Conservation (phyloP, 2,113 vertebrate genomes). For the Zingel zingel region DNA sequence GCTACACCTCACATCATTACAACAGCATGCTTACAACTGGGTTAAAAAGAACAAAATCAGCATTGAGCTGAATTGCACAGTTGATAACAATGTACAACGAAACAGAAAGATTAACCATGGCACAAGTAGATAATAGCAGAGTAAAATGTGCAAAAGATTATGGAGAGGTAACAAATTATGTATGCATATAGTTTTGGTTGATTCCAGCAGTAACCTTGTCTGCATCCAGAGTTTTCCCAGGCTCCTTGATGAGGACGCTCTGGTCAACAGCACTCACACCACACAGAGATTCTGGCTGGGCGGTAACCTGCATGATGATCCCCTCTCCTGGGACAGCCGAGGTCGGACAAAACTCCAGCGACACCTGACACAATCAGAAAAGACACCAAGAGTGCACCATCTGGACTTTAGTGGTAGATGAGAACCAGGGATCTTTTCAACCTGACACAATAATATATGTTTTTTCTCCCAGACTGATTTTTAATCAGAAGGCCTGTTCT, state of each 20-base stretch:
- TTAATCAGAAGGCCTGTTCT: too few species aligned
- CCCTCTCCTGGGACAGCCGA: constrained; percentile 83
- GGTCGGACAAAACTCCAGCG: constrained; percentile 79
- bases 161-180: too few species aligned
- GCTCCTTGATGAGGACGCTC: constrained; percentile 86
- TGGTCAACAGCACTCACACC: constrained; percentile 87
- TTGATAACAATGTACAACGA: not conserved
- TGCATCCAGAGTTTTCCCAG: constrained; percentile 80
- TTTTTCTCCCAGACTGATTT: not conserved
- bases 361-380: constrained; percentile 54
- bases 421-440: not conserved
- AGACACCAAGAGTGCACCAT: not conserved
- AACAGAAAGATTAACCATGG: not conserved
- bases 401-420: not conserved
- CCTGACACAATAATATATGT: not conserved
- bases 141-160: not conserved
- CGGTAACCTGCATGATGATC: constrained; percentile 72
- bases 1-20: not conserved
- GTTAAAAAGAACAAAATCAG: not conserved
- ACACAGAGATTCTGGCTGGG: constrained; percentile 88
- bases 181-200: not conserved
- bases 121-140: not conserved
- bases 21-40: not conserved
- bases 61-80: not conserved
- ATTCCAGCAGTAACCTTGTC: constrained; percentile 56